Evolutionary conservation across 1,140 invertebrate genomes (phyloP).

Genomic region (Lucilia cuprina): DNA sequence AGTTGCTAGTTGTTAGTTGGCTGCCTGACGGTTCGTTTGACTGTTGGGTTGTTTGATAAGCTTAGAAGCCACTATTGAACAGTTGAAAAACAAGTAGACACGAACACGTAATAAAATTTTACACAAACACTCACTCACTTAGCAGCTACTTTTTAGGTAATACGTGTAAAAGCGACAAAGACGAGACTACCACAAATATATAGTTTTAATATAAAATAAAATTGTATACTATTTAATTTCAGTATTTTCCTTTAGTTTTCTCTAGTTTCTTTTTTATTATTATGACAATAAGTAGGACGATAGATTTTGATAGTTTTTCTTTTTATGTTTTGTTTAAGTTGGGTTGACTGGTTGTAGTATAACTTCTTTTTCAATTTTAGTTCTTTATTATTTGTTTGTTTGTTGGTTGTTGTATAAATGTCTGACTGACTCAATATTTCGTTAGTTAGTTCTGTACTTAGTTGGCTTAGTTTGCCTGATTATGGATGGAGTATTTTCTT

Average conservation of each 20-base stretch:
- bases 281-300: constrained; percentile 7
- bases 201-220: neutral
- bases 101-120: neutral
- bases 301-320: neutral
- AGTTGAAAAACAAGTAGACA: constrained; percentile 5
- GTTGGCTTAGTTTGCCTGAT: constrained; percentile 13
- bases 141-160: neutral
- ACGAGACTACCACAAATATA: neutral
- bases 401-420: neutral
- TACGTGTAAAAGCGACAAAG: neutral
- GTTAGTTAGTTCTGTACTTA: neutral
- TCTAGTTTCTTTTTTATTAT: neutral
- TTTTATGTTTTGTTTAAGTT: neutral
- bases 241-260: neutral
- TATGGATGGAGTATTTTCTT: neutral
- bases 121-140: neutral
- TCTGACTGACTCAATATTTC: neutral
- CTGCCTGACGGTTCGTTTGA: neutral
- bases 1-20: neutral
- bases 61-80: neutral
- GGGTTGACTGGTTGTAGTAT: neutral
- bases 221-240: neutral
- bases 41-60: neutral
- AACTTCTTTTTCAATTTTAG: neutral
- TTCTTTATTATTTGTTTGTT: neutral